Conservation (phyloP, 2,888 invertebrate species). For the Lissonota sp. region DNA sequence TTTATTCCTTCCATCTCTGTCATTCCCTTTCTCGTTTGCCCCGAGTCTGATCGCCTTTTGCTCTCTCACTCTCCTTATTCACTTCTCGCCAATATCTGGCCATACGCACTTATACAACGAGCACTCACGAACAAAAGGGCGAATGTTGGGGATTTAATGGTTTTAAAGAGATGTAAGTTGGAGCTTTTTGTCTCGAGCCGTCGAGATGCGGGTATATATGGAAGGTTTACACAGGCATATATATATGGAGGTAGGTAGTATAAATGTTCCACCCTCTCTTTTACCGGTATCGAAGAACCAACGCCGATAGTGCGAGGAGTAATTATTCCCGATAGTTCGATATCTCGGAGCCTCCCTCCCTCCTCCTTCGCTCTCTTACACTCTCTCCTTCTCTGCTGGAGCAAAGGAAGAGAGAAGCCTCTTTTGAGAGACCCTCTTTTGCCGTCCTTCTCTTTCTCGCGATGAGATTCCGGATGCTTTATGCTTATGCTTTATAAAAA, state of each 20-base stretch:
- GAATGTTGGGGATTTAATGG: neutral
- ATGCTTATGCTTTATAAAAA: slow-evolving; percentile 75
- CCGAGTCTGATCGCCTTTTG: slow-evolving; percentile 49
- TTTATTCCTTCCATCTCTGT: slow-evolving; percentile 50
- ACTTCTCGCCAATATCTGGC: slow-evolving; percentile 45
- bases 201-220: too few relatives aligned
- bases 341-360: slow-evolving; percentile 64
- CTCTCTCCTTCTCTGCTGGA: slow-evolving; percentile 5
- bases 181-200: too few relatives aligned
- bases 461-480: slow-evolving; percentile 65
- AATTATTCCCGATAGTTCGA: slow-evolving; percentile 79
- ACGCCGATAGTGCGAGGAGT: slow-evolving; percentile 78
- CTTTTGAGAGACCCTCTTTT: slow-evolving; percentile 46
- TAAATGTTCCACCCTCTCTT: slow-evolving; percentile 62
- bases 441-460: slow-evolving; percentile 54
- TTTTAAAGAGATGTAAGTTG: neutral
- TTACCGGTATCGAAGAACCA: slow-evolving; percentile 68
- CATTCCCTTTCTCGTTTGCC: slow-evolving; percentile 24
- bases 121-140: neutral
- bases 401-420: neutral
- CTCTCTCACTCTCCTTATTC: slow-evolving; percentile 51
- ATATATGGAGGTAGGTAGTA: slow-evolving; percentile 2
- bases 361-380: slow-evolving; percentile 20
- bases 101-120: neutral
- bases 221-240: neutral